These are phyloP conservation scores for Hyalella azteca DNA, from an alignment of 2,888 invertebrate species.

Conservation along the genomic window DNA sequence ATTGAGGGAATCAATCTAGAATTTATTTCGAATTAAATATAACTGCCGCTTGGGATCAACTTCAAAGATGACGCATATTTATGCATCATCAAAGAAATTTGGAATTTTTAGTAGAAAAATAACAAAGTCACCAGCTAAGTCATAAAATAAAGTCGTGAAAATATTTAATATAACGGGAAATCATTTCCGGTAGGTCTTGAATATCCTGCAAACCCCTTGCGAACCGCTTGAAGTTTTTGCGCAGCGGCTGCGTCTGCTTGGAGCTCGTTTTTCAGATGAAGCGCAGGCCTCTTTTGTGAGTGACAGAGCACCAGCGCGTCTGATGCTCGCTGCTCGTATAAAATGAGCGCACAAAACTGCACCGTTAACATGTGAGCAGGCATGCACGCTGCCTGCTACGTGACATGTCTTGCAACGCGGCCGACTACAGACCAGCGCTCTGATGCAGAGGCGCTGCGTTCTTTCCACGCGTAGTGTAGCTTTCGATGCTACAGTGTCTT, in stretches of 20 bases:
- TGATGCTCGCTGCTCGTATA: not conserved
- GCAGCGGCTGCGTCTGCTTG: not conserved
- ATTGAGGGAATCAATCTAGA: too few relatives aligned
- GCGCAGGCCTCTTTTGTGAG: not conserved
- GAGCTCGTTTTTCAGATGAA: not conserved
- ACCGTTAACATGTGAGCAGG: conserved; percentile 31
- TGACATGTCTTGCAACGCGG: not conserved
- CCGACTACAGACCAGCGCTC: not conserved
- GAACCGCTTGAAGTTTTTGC: not conserved
- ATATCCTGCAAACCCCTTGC: not conserved
- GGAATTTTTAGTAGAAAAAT: too few relatives aligned
- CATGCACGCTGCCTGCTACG: not conserved
- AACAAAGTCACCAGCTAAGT: too few relatives aligned
- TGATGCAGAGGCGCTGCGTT: not conserved
- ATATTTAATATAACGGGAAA: too few relatives aligned
- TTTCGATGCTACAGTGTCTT: too few relatives aligned
- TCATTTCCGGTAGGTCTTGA: too few relatives aligned
- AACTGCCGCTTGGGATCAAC: too few relatives aligned
- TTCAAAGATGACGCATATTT: too few relatives aligned
- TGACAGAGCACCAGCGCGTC: not conserved
- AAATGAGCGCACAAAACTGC: conserved; percentile 31
- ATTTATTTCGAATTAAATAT: too few relatives aligned
- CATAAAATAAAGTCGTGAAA: too few relatives aligned
- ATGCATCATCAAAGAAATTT: too few relatives aligned
- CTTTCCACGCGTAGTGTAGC: too few relatives aligned